Conservation (phyloP, 2,888 invertebrate species). For the Ischnura elegans region DNA sequence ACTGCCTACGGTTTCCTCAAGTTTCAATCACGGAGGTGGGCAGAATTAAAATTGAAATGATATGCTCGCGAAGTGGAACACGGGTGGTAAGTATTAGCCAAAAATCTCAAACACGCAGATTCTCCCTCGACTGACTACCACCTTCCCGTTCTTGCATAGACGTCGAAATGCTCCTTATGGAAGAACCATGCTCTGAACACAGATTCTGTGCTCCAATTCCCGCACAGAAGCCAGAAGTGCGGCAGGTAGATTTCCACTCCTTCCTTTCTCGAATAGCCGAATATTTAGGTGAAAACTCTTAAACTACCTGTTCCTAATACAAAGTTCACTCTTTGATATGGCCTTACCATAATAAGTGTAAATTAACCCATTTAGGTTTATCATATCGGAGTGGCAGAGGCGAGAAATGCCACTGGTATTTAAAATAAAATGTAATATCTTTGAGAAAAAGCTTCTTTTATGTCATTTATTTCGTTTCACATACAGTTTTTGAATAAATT, state of each 20-base stretch:
- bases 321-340: too few species aligned
- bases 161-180: neutral
- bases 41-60: neutral
- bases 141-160: neutral
- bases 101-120: neutral
- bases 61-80: neutral
- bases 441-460: too few species aligned
- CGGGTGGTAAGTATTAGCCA: neutral
- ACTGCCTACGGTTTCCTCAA: neutral
- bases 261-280: neutral
- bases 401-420: too few species aligned
- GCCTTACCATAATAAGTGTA: too few species aligned
- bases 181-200: neutral
- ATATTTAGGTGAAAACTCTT: neutral
- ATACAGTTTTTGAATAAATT: too few species aligned
- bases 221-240: neutral
- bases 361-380: too few species aligned
- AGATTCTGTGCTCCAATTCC: constrained; percentile 38
- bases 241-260: neutral
- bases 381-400: too few species aligned
- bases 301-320: too few species aligned
- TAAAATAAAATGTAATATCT: too few species aligned
- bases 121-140: neutral
- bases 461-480: too few species aligned
- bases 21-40: neutral